These are phyloP conservation scores for Melanotaenia trifasciata DNA, from an alignment of 2,797 vertebrate species.

Conservation along the genomic window DNA sequence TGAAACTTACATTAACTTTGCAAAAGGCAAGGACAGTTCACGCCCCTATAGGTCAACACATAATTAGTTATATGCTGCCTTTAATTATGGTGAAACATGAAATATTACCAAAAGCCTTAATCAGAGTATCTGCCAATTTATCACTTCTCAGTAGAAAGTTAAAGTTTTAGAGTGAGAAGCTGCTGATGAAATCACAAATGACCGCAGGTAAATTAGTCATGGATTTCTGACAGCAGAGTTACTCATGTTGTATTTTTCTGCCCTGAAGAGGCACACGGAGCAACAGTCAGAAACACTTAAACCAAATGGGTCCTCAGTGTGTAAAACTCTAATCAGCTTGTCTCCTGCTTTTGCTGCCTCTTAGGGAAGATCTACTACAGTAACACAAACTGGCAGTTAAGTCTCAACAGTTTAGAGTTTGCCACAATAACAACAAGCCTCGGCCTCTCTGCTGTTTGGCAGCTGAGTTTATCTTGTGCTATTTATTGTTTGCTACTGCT, in stretches of 20 bases:
- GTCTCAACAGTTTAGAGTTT: constrained; percentile 75
- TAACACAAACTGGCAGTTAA: constrained; percentile 74
- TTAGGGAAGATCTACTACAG: constrained; percentile 50
- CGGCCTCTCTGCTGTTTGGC: constrained; percentile 38
- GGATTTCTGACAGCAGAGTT: constrained; percentile 51
- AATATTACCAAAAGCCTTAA: constrained; percentile 6
- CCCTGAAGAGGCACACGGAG: constrained; percentile 50
- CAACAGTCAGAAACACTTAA: constrained; percentile 67
- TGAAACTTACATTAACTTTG: neutral
- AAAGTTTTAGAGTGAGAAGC: constrained; percentile 32
- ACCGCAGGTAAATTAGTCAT: constrained; percentile 56
- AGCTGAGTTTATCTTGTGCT: neutral
- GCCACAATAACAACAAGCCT: constrained; percentile 61
- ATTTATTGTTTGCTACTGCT: neutral
- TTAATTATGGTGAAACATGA: neutral
- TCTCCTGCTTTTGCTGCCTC: constrained; percentile 58
- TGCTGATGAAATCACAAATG: constrained; percentile 59
- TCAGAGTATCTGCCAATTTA: constrained; percentile 15
- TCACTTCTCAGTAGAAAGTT: constrained; percentile 32
- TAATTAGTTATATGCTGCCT: neutral
- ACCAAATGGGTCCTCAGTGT: constrained; percentile 52
- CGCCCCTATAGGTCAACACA: neutral
- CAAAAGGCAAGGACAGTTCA: neutral
- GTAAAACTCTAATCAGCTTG: constrained; percentile 55
- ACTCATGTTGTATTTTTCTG: constrained; percentile 68